Percentiles rank a stretch among this genome's conserved stretches.
Evolutionary conservation across 2,797 vertebrate genomes (phyloP).

Genomic region (Siniperca scherzeri): DNA sequence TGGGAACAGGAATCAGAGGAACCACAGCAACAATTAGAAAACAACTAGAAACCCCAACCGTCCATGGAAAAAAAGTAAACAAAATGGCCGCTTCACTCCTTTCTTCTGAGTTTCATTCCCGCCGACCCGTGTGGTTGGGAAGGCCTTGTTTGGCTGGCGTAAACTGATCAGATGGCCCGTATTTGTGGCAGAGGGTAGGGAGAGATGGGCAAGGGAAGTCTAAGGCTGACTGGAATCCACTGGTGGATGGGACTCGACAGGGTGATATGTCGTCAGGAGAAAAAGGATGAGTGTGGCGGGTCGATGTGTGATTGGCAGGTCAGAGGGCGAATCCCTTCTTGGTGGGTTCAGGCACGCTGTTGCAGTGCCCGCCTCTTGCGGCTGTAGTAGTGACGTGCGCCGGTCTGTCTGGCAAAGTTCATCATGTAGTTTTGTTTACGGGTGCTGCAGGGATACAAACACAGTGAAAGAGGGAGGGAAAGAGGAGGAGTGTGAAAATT

Average conservation of each 20-base stretch:
- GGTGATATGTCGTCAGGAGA: slow-evolving; percentile 71
- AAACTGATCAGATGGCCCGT: slow-evolving; percentile 73
- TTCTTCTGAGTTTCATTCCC: slow-evolving; percentile 77
- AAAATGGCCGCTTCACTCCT: slow-evolving; percentile 78
- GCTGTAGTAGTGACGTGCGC: slow-evolving; percentile 97
- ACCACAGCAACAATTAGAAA: slow-evolving; percentile 83
- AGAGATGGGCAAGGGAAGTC: slow-evolving; percentile 65
- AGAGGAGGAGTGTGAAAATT: slow-evolving; percentile 48
- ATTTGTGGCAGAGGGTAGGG: slow-evolving; percentile 66
- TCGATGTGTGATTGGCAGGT: slow-evolving; percentile 80
- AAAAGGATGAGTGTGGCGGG: slow-evolving; percentile 68
- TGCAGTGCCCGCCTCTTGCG: slow-evolving; percentile 97
- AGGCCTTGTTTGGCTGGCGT: slow-evolving; percentile 76
- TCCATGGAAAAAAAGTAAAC: slow-evolving; percentile 77
- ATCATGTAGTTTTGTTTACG: slow-evolving; percentile 99
- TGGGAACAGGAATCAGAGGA: slow-evolving; percentile 74
- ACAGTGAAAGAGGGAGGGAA: slow-evolving; percentile 62
- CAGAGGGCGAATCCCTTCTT: slow-evolving; percentile 66
- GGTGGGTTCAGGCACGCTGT: slow-evolving; percentile 88
- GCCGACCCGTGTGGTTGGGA: slow-evolving; percentile 71
- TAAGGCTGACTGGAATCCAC: slow-evolving; percentile 82
- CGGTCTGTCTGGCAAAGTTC: slow-evolving; percentile 99
- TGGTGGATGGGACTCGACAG: slow-evolving; percentile 73
- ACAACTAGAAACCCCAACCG: slow-evolving; percentile 79
- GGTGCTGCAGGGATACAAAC: slow-evolving; percentile 90